Conservation (phyloP, 2,113 vertebrate genomes). For the zebrafish (Danio rerio) region DNA sequence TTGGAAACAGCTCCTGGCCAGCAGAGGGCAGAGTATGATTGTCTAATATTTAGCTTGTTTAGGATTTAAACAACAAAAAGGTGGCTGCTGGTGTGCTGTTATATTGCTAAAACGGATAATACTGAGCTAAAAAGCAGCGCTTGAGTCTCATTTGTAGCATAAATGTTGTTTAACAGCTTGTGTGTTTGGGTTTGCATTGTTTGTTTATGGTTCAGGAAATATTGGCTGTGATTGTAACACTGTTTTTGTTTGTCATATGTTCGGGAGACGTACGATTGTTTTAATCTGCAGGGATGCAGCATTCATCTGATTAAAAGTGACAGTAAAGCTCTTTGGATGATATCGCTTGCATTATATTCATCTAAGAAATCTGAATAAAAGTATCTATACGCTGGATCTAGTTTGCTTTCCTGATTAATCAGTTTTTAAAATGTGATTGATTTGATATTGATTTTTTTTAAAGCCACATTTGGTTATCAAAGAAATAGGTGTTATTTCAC, state of each 20-base stretch:
- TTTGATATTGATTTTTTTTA: too few relatives aligned
- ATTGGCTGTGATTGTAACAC: neutral
- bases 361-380: neutral
- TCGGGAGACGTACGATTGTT: too few relatives aligned
- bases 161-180: neutral
- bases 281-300: neutral
- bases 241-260: too few relatives aligned
- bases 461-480: too few relatives aligned
- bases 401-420: neutral
- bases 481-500: too few relatives aligned
- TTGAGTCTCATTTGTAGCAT: neutral
- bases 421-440: too few relatives aligned
- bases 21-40: constrained; percentile 52
- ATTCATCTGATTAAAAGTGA: neutral
- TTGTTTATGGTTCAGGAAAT: neutral
- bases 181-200: neutral
- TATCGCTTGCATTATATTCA: neutral
- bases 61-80: neutral
- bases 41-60: constrained; percentile 19
- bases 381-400: too few relatives aligned
- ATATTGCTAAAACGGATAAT: constrained; percentile 32
- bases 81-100: constrained; percentile 11
- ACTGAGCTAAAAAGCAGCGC: neutral
- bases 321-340: neutral
- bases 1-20: constrained; percentile 45